Evolutionary conservation across 2,888 invertebrate species (phyloP).

Genomic region (Caenorhabditis macrosperma): DNA sequence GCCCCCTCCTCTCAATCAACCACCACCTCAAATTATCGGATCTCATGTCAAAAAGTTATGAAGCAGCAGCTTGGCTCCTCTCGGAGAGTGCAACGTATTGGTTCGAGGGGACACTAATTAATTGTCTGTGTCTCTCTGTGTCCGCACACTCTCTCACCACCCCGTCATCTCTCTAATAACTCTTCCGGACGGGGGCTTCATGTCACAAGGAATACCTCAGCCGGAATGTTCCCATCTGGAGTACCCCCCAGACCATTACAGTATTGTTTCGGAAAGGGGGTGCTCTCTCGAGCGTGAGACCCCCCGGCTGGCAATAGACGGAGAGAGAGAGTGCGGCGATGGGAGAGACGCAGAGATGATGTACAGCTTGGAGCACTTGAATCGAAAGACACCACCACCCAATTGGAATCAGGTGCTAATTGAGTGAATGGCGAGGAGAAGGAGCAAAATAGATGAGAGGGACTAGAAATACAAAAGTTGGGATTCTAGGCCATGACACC

Average conservation of each 20-base stretch:
- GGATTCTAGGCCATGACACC: too few species aligned
- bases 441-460: background rate
- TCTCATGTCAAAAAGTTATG: background rate
- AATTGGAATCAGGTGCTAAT: constrained; percentile 12
- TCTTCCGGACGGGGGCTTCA: background rate
- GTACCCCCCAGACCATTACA: constrained; percentile 14
- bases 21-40: background rate
- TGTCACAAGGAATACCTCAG: constrained; percentile 33
- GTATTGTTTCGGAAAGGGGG: constrained; percentile 13
- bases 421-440: constrained; percentile 2
- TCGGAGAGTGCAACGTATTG: constrained; percentile 47
- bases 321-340: too few species aligned
- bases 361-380: constrained; percentile 45
- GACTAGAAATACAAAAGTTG: background rate
- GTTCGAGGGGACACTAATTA: constrained; percentile 42
- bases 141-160: too few species aligned
- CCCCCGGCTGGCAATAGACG: constrained; percentile 6
- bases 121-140: constrained; percentile 24
- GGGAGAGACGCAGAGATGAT: too few species aligned
- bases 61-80: background rate
- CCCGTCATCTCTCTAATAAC: constrained; percentile 32
- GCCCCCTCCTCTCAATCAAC: too few species aligned
- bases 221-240: constrained; percentile 45
- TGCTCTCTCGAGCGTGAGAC: constrained; percentile 48
- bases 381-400: too few species aligned